A percentile compares a stretch with the other conserved stretches of the same genome.
Conservation (phyloP, 2,888 invertebrate genomes). For the Rotaria socialis region DNA sequence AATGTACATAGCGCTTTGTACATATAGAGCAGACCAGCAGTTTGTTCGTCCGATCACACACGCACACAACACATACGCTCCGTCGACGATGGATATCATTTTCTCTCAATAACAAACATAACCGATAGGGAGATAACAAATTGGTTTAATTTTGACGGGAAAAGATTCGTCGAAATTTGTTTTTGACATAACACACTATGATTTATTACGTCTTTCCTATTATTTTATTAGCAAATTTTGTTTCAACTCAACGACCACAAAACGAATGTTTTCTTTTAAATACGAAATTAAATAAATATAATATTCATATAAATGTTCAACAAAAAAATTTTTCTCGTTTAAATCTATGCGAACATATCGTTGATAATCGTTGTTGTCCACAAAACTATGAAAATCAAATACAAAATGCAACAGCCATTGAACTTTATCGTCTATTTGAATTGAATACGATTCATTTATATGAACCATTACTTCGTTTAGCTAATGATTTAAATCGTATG, state of each 20-base stretch:
- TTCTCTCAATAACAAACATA: slow-evolving; percentile 5
- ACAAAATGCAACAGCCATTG: slow-evolving; percentile 34
- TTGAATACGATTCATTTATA: background rate
- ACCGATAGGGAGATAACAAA: background rate
- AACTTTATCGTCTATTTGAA: slow-evolving; percentile 32
- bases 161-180: no score
- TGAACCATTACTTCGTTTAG: background rate
- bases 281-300: background rate
- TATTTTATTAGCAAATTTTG: no score
- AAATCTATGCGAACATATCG: background rate
- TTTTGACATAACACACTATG: no score
- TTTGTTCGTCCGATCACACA: background rate
- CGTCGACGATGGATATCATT: slow-evolving; percentile 10
- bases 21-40: no score
- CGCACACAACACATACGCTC: background rate
- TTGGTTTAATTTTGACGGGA: no score
- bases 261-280: background rate
- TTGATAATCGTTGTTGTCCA: background rate
- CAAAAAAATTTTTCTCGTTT: background rate
- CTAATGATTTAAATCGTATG: background rate
- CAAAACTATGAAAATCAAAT: background rate
- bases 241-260: background rate
- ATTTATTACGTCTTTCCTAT: no score
- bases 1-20: no score
- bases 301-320: background rate